Conservation (phyloP, 1,140 invertebrate species). For the Brachionus manjavacas region DNA sequence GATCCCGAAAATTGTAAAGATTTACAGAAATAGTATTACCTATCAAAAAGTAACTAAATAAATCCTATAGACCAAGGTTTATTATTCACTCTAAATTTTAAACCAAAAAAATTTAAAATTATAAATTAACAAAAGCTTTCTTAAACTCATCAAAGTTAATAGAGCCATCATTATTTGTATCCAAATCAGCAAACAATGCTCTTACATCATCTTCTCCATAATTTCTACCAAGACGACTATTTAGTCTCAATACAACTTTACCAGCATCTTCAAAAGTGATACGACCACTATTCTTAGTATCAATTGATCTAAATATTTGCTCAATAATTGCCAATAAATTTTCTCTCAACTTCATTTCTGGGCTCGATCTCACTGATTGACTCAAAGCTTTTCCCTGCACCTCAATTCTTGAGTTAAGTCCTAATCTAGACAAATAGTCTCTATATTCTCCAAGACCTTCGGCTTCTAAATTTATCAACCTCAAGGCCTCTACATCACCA, state of each 20-base stretch:
- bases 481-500: slow-evolving; percentile 14
- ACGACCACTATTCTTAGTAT: background rate
- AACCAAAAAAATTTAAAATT: background rate
- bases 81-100: background rate
- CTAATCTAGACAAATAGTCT: background rate
- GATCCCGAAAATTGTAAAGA: too few species aligned
- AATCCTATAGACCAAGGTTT: too few species aligned
- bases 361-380: background rate
- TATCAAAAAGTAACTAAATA: too few species aligned
- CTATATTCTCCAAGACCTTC: slow-evolving; percentile 13
- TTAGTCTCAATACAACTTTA: background rate
- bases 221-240: slow-evolving; percentile 9
- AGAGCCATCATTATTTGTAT: background rate
- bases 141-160: slow-evolving; percentile 24
- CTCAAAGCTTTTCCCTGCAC: background rate
- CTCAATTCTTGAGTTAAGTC: background rate
- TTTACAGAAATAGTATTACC: too few species aligned
- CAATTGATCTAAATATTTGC: slow-evolving; percentile 16
- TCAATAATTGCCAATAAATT: background rate
- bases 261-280: background rate
- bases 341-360: background rate
- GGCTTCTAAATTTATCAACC: background rate
- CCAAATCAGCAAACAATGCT: background rate
- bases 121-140: slow-evolving; percentile 36
- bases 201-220: slow-evolving; percentile 35